A percentile compares a stretch with the other conserved stretches of the same genome.
Conservation (phyloP, 1,140 invertebrate species). For the Harlomillsia oculata region DNA sequence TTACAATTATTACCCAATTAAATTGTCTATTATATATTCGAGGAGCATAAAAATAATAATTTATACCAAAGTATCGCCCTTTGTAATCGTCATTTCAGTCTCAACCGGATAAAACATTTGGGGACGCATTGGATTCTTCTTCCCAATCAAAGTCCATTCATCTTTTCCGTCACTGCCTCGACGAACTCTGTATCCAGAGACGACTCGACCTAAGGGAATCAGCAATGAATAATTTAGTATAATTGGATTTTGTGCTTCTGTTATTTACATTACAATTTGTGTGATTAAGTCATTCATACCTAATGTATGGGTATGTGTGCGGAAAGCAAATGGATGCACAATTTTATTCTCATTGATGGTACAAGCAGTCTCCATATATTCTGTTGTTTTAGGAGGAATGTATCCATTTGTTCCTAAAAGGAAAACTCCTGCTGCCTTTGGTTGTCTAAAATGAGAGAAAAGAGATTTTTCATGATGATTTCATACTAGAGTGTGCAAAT, state of each 20-base stretch:
- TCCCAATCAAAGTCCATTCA: conserved; percentile 75
- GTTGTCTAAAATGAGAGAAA: conserved; percentile 23
- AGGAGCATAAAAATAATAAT: neutral
- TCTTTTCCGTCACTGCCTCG: conserved; percentile 49
- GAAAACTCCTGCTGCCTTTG: conserved; percentile 63
- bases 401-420: conserved; percentile 70
- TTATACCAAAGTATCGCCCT: conserved; percentile 61
- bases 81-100: conserved; percentile 48
- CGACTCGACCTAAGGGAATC: conserved; percentile 57
- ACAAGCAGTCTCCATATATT: conserved; percentile 83
- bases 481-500: conserved; percentile 57
- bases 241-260: too few relatives aligned
- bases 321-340: conserved; percentile 88
- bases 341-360: conserved; percentile 65
- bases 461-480: conserved; percentile 82
- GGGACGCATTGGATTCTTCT: conserved; percentile 79
- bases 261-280: too few relatives aligned
- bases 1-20: conserved; percentile 1
- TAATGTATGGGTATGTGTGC: conserved; percentile 84
- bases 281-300: conserved; percentile 43
- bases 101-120: conserved; percentile 92
- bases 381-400: conserved; percentile 58
- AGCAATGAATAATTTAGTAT: too few relatives aligned
- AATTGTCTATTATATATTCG: neutral
- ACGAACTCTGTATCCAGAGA: conserved; percentile 73